phyloP scores from a whole-genome alignment of 2,888 invertebrate genomes.

The Limnephilus rhombicus region DNA sequence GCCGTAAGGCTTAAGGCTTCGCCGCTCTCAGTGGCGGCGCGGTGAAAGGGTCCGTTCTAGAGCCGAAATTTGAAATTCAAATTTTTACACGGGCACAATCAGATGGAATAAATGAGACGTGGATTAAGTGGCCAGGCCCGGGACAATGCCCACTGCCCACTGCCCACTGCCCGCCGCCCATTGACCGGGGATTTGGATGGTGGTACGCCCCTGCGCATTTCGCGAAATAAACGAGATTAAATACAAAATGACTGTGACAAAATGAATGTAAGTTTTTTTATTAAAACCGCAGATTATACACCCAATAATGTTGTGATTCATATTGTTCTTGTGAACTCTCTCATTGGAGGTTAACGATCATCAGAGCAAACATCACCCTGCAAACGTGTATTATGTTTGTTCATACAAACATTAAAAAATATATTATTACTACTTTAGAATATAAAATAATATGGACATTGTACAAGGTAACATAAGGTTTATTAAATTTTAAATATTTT shows the following conservation, averaged over 20 bases:
- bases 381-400: too few relatives aligned
- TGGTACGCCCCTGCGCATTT: neutral
- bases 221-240: neutral
- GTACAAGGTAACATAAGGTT: too few relatives aligned
- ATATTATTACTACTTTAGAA: too few relatives aligned
- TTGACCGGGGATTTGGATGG: neutral
- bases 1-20: neutral
- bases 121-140: constrained; percentile 60
- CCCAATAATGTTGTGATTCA: neutral
- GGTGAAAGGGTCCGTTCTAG: constrained; percentile 29
- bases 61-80: constrained; percentile 63
- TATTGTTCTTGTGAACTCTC: neutral
- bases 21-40: constrained; percentile 40
- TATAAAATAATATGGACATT: too few relatives aligned
- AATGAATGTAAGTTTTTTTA: neutral
- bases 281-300: neutral
- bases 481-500: too few relatives aligned
- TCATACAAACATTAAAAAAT: too few relatives aligned
- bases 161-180: constrained; percentile 26
- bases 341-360: neutral
- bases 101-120: constrained; percentile 64
- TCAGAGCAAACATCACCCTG: too few relatives aligned
- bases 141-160: constrained; percentile 41
- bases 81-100: constrained; percentile 65
- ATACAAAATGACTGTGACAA: neutral